phyloP scores from a whole-genome alignment of 2,797 vertebrate genomes.

The Dipus sagitta region DNA sequence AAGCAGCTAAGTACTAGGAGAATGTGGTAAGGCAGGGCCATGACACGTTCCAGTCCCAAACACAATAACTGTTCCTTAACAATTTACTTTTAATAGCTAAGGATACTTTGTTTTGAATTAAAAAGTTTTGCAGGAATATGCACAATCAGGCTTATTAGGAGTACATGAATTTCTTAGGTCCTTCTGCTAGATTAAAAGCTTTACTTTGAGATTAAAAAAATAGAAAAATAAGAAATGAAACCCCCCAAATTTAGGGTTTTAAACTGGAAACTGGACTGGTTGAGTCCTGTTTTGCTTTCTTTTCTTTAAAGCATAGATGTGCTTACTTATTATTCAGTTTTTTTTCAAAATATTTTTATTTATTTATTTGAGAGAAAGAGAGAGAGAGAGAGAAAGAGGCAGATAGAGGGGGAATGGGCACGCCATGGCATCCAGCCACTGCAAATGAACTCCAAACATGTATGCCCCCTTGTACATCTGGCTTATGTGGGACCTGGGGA shows the following conservation, averaged over 20 bases:
- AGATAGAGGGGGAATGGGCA: too few species aligned
- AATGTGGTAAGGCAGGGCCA: slow-evolving; percentile 65
- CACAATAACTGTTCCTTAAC: slow-evolving; percentile 81
- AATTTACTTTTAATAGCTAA: slow-evolving; percentile 89
- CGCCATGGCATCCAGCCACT: too few species aligned
- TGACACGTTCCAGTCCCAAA: slow-evolving; percentile 76
- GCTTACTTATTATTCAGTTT: slow-evolving; percentile 59
- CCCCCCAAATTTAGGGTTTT: slow-evolving; percentile 51
- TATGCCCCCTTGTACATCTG: too few species aligned
- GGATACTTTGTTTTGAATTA: slow-evolving; percentile 83
- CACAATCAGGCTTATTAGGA: slow-evolving; percentile 79
- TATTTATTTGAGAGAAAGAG: too few species aligned
- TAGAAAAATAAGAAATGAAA: slow-evolving; percentile 69
- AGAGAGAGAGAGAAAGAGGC: too few species aligned
- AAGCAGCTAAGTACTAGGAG: slow-evolving; percentile 40
- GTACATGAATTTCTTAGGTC: slow-evolving; percentile 87
- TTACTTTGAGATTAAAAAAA: slow-evolving; percentile 78
- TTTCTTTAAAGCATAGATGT: not conserved
- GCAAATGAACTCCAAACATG: too few species aligned
- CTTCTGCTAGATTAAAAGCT: slow-evolving; percentile 83
- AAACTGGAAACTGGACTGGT: slow-evolving; percentile 49
- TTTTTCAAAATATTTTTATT: too few species aligned
- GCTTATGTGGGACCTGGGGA: too few species aligned
- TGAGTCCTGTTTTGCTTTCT: not conserved
- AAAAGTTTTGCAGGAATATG: slow-evolving; percentile 79